Conservation (phyloP, 2,797 vertebrate species). For the Emydoidea blandingii region DNA sequence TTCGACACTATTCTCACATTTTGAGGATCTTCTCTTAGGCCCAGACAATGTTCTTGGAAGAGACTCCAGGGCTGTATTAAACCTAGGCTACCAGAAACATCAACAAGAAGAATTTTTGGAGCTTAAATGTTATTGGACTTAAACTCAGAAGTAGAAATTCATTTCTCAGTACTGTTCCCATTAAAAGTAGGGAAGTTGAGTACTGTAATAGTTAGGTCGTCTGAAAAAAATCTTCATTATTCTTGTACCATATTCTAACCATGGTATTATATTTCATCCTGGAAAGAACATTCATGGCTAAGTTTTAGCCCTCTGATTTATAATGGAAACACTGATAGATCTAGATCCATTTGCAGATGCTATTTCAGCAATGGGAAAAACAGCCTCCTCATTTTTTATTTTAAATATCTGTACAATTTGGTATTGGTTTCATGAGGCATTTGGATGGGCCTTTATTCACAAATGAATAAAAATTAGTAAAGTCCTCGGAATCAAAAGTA, state of each 20-base stretch:
- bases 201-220: slow-evolving; percentile 47
- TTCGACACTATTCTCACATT: not conserved
- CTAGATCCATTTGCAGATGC: slow-evolving; percentile 75
- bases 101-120: not conserved
- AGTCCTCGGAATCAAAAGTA: slow-evolving; percentile 87
- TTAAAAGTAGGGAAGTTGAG: not conserved
- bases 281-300: slow-evolving; percentile 69
- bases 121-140: slow-evolving; percentile 9
- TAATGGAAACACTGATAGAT: slow-evolving; percentile 77
- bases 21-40: slow-evolving; percentile 17
- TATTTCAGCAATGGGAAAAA: slow-evolving; percentile 69
- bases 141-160: not conserved
- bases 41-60: not conserved
- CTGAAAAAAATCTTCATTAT: slow-evolving; percentile 26
- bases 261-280: slow-evolving; percentile 49
- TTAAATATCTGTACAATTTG: slow-evolving; percentile 78
- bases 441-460: slow-evolving; percentile 84
- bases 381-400: slow-evolving; percentile 70
- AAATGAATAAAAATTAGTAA: slow-evolving; percentile 89
- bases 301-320: slow-evolving; percentile 69
- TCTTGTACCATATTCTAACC: slow-evolving; percentile 21
- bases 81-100: slow-evolving; percentile 2
- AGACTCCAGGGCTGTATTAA: not conserved
- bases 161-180: not conserved
- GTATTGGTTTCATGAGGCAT: slow-evolving; percentile 83